Base-by-base conservation (phyloP, 2,888 invertebrate genomes). In the Ernsta delagoae region DNA sequence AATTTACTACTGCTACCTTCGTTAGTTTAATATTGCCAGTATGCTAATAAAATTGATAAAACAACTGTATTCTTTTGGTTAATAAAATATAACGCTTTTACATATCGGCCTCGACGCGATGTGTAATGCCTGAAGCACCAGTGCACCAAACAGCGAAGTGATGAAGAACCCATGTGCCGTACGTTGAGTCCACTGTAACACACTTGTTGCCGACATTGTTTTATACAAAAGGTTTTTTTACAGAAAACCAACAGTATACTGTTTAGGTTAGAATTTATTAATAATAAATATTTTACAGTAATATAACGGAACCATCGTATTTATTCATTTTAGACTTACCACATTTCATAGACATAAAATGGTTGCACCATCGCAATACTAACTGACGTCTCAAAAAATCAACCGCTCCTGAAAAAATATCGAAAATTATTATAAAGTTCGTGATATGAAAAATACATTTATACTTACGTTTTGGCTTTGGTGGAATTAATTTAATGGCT, bases 381-480 rank as follows among this genome's bases (percentile, higher is more conserved):
- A 43, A 50, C 6, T 43, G 8, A 36, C 7, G 64, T 45, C 16
- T 57, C 34, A 53, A 50, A 63, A 50, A 57, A 12, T 39, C 73
- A 53, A 57, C 61, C 61, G 64, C 64, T 88, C 89, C 94, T 94
- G 94, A 78, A 94, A 94, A 90, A 86, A 88, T 83, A 85, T 78
- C 86, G 83, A 74, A 82, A 57, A 78, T 93, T 87, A 92, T 77
- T 85, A 77, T 71, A 63, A 73, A 41, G 24, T 70, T 67, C 76
- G 70, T 74, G 74, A 73, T 74, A 77, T 79, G 65, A 74, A 11
- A n/a, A 57, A 59, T n/a, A 41, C 31, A 12, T n/a, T 50, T 7
- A 94, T 94, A 97, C 98, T 97, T 96, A 98, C 98, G 97, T 95
- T 97, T 97, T 75, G 96, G 96, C 94, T 97, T 97, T 75, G 98